Evolutionary conservation across 2,888 invertebrate genomes (phyloP), one percentile per base, ranked within the genome.

Genomic region (Eupithecia dodoneata): DNA sequence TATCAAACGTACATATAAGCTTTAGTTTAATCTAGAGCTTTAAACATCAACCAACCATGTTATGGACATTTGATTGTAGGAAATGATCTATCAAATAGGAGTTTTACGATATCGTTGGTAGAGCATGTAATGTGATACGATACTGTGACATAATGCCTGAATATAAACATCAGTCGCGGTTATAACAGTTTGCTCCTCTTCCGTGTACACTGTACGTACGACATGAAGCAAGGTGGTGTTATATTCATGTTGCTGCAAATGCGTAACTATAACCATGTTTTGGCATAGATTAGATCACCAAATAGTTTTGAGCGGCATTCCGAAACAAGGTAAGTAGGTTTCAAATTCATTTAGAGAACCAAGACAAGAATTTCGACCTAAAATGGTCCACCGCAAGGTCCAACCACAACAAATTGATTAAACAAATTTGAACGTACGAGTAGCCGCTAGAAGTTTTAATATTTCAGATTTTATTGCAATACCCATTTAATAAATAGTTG

Each of bases 81-180:
- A 77, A 74, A 67, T 77, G 67, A n/a, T 63, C 44, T 52, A 55
- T 72, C 15, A 72, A 67, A 63, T 72, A 74, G 47, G 70, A 75
- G 72, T 72, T 74, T 71, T 45, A 77, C 67, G 76, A 63, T 72
- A 72, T 55, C 67, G 69, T 73, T 63, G 55, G 69, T 69, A 63
- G 72, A 73, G 67, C 72, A 73, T 71, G 76, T 76, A 72, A 73
- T 47, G 52, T 76, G 44, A 74, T 72, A 72, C 18, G 30, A 72
- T 30, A 44, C 30, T 70, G 76, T 72, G 49, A 72, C 72, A 71
- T 72, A 76, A 71, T 66, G 45, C 13, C 65, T 70, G 72, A 78
- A 74, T 70, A 78, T 71, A 74, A 74, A n/a, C 76, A 76, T 78
- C 59, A 73, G 45, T 73, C 67, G 79, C 74, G 79, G 76, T 76